Evolutionary conservation across 2,888 invertebrate species (phyloP), one percentile per base, ranked within the genome.

Genomic region (Lydus trimaculatus): DNA sequence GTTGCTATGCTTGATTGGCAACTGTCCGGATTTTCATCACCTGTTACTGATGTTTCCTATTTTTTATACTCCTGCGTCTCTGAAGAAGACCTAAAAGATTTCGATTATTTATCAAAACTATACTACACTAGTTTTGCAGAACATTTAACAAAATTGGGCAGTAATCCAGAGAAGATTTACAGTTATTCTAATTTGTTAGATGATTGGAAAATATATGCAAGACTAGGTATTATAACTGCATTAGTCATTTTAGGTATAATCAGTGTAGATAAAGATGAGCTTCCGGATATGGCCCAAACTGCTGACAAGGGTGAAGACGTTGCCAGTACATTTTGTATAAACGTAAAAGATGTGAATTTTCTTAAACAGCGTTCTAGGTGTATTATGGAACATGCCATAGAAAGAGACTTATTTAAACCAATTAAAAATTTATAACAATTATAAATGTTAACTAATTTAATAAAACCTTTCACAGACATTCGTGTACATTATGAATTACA

Each of bases 1-100:
- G 63, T 66, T 7, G 58, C 58, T 0, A 58, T 63, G 0, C 31
- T 67, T 25, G 67, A 67, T 59, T 67, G 67, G 67, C 67, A 67
- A 58, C 23, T 28, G 0, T 20, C 62, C 8, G 17, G 17, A 20
- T 36, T 66, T 13, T 61, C 52, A 6, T 59, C 59, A 15, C 66
- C 66, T 2, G 61, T 48, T 23, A 8, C 31, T 11, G 66, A 66
- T 36, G 1, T 66, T 5, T 62, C 66, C 0, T 62, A 62, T 31
- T 66, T 66, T 15, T 58, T 66, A 15, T 66, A 63, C 3, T 17
- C 31, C 5, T 66, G 58, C 17, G 31, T 28, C 1, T 66, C 62
- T 17, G 58, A 43, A 58, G 58, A 58, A 9, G 61, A 66, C 23
- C 31, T 66, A 20, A 13, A 20, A 15, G 25, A 66, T 17, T 63